A percentile compares a stretch with the other conserved stretches of the same genome.
phyloP scores from a whole-genome alignment of 1,140 invertebrate species.

The Protaetia brevitarsis region DNA sequence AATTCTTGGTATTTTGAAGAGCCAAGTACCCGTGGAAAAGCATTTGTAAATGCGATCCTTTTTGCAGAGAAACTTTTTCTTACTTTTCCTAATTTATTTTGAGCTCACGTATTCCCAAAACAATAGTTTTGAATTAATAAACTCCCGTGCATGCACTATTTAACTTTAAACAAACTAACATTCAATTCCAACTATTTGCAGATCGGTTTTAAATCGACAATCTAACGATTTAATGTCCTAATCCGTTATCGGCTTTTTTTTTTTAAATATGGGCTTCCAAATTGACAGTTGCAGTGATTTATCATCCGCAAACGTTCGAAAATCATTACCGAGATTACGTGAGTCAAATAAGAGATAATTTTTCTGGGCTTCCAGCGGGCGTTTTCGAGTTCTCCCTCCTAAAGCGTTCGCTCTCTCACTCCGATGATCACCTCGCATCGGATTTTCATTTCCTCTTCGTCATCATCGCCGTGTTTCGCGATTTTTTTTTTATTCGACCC shows the following conservation, averaged over 20 bases:
- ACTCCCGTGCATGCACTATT: no score
- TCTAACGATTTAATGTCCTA: no score
- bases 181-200: no score
- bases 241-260: slow-evolving; percentile 9
- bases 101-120: no score
- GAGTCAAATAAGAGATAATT: slow-evolving; percentile 16
- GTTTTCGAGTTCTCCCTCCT: background rate
- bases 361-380: background rate
- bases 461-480: background rate
- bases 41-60: no score
- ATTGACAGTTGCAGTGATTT: slow-evolving; percentile 8
- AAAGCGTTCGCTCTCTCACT: background rate
- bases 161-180: no score
- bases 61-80: no score
- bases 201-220: no score
- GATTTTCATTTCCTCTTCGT: slow-evolving; percentile 11
- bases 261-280: background rate
- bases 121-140: no score
- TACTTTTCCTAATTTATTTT: no score
- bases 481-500: background rate
- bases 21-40: no score
- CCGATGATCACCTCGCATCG: background rate
- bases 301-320: slow-evolving; percentile 12
- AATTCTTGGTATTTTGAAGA: no score
- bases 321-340: slow-evolving; percentile 15